phyloP scores from a whole-genome alignment of 2,797 vertebrate genomes.

The Anguilla megastoma region DNA sequence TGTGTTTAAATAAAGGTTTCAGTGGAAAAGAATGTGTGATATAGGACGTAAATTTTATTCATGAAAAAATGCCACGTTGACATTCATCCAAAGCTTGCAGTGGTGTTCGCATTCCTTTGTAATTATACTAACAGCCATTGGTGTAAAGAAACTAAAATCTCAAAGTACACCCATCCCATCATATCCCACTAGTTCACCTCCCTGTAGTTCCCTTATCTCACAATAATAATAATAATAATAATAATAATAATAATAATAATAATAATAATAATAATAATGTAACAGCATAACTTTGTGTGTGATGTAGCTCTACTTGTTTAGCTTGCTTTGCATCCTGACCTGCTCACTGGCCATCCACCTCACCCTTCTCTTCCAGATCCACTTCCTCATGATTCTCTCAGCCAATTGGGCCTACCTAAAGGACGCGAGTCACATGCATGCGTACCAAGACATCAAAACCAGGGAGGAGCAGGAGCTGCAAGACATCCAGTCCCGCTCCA shows the following conservation, averaged over 20 bases:
- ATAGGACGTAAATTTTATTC: not conserved
- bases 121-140: conserved; percentile 46
- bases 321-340: conserved; percentile 91
- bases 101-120: conserved; percentile 47
- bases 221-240: conserved; percentile 35
- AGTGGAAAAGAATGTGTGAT: not conserved
- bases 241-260: conserved; percentile 29
- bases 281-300: conserved; percentile 55
- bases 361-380: conserved; percentile 99
- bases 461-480: conserved; percentile 99
- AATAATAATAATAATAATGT: conserved; percentile 40
- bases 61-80: not conserved
- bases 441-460: conserved; percentile 99
- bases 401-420: conserved; percentile 99
- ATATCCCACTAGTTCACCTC: conserved; percentile 34
- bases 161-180: conserved; percentile 44
- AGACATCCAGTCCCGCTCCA: conserved; percentile 97
- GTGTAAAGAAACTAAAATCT: conserved; percentile 37
- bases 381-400: conserved; percentile 99
- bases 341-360: conserved; percentile 96
- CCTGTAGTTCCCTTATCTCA: conserved; percentile 46
- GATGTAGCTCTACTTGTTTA: conserved; percentile 82
- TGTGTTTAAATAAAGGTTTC: conserved; percentile 1
- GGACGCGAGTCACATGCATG: conserved; percentile 98
- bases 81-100: not conserved